Conservation (phyloP, 2,797 vertebrate species). For the Taenioides sp. region DNA sequence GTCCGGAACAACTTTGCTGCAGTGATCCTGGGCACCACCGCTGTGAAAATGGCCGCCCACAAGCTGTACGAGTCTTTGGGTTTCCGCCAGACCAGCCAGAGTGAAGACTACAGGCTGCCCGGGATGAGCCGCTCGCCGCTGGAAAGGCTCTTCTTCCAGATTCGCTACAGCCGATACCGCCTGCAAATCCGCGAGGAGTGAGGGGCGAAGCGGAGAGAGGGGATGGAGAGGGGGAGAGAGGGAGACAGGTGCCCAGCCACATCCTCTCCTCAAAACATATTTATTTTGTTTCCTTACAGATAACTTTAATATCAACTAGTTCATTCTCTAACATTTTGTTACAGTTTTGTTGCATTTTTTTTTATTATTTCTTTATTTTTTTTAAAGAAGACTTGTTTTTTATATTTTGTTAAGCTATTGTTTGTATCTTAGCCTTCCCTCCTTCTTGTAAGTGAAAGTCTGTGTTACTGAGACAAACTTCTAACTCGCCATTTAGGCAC, state of each 20-base stretch:
- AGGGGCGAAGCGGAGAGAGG: slow-evolving; percentile 55
- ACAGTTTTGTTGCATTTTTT: slow-evolving; percentile 70
- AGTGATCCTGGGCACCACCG: slow-evolving; percentile 93
- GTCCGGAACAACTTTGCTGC: slow-evolving; percentile 94
- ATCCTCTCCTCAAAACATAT: slow-evolving; percentile 73
- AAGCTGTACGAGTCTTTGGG: slow-evolving; percentile 98
- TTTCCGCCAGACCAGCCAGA: slow-evolving; percentile 89
- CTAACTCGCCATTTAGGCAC: slow-evolving; percentile 34
- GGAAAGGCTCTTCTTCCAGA: slow-evolving; percentile 98
- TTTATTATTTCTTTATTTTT: slow-evolving; percentile 60
- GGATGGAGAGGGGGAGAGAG: slow-evolving; percentile 64
- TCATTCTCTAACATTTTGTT: slow-evolving; percentile 67
- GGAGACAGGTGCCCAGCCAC: slow-evolving; percentile 53
- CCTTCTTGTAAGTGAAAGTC: slow-evolving; percentile 35
- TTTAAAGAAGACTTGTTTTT: slow-evolving; percentile 53
- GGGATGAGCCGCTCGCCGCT: slow-evolving; percentile 92
- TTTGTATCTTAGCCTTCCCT: slow-evolving; percentile 40
- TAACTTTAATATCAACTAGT: slow-evolving; percentile 62
- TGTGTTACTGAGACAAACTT: slow-evolving; percentile 34
- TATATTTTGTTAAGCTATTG: slow-evolving; percentile 55
- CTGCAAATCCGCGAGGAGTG: slow-evolving; percentile 98
- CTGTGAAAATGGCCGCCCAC: slow-evolving; percentile 97
- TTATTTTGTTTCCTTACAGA: slow-evolving; percentile 75
- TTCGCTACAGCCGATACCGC: slow-evolving; percentile 97
- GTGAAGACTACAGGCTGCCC: slow-evolving; percentile 88